Conservation (phyloP, 2,797 vertebrate species). For the Phataginus tetradactyla region DNA sequence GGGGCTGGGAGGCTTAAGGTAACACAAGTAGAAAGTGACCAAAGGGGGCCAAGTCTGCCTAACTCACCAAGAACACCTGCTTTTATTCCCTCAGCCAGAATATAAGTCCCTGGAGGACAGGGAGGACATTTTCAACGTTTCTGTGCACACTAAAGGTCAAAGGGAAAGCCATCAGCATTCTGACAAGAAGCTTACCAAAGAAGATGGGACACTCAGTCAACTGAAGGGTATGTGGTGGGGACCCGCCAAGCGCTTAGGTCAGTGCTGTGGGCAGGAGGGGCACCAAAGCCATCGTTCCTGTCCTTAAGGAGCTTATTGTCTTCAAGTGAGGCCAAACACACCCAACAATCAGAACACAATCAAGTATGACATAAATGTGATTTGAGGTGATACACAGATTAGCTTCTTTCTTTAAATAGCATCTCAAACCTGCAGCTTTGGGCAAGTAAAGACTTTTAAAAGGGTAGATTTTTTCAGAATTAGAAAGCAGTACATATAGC, state of each 20-base stretch:
- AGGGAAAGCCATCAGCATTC: background rate
- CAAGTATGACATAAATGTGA: background rate
- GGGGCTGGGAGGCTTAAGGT: background rate
- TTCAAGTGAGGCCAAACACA: background rate
- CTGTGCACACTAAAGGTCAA: background rate
- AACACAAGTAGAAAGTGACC: background rate
- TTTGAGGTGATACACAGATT: background rate
- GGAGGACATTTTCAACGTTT: background rate
- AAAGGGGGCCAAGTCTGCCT: background rate
- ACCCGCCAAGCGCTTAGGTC: background rate
- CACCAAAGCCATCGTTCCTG: background rate
- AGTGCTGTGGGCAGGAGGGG: background rate
- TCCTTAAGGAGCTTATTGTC: background rate
- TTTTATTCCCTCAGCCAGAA: background rate
- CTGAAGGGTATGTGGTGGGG: background rate
- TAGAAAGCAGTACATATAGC: background rate
- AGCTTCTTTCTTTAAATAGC: slow-evolving; percentile 13
- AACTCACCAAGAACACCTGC: background rate
- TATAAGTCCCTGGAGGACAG: background rate
- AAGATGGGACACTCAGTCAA: slow-evolving; percentile 21
- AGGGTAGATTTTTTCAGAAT: background rate
- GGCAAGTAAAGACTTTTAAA: slow-evolving; percentile 4
- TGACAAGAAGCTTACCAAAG: background rate
- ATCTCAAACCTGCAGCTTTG: background rate
- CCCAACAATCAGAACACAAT: background rate